Evolutionary conservation across 1,140 invertebrate species (phyloP), one percentile per base, ranked within the genome.

Genomic region (Sinella curviseta): DNA sequence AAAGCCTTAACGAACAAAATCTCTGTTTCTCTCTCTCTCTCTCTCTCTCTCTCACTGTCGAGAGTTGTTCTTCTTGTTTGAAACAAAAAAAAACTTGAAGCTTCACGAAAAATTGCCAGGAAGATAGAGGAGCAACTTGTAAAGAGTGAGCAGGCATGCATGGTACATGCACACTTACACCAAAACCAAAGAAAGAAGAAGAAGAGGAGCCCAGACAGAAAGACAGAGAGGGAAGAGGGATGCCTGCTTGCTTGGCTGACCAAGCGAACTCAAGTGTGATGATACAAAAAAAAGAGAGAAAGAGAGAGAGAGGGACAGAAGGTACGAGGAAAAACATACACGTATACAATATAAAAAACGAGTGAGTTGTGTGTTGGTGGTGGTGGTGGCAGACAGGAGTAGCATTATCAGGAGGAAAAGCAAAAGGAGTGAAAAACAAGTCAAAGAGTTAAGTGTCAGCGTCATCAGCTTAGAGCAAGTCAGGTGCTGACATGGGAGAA

Each of bases 401-500:
- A n/a, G n/a, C n/a, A n/a, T n/a, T n/a, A n/a, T n/a, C n/a, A n/a
- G 4, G 55, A 60, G 24, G 55, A 60, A 8, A 26, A 60, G 14
- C 3, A 24, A 60, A 24, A 14, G 55, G 55, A 26, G 24, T 17
- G 4, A 24, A 60, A 60, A 60, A 8, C 8, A 60, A 60, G 55
- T 60, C 55, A 60, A 60, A 60, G 55, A 60, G 55, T 60, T 60
- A 60, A 60, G 55, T 60, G 55, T 60, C 55, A 60, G 55, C 55
- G 55, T 60, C n/a, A n/a, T n/a, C 55, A 60, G 55, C 55, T 60
- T 60, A 60, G 8, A 60, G n/a, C 14, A 24, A 60, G 55, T 60
- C 55, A 60, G 55, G 55, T 60, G 55, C 55, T 60, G 55, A 60
- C 55, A 60, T n/a, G 39, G 17, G 39, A 48, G 55, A 60, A 26